Evolutionary conservation across 2,888 invertebrate genomes (phyloP), one percentile per base, ranked within the genome.

Genomic region (Empis livida): DNA sequence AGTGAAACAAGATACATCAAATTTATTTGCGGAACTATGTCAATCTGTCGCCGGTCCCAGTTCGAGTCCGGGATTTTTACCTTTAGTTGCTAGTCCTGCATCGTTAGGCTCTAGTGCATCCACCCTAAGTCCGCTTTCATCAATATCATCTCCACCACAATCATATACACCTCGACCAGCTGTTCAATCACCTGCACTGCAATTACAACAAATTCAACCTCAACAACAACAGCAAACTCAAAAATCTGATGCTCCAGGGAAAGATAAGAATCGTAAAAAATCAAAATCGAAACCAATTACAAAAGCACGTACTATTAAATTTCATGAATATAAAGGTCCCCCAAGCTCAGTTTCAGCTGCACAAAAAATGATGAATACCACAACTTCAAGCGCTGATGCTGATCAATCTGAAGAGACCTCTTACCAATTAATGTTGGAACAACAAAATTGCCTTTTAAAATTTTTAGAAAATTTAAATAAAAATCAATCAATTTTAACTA

Each of bases 291-390:
- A 89, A 68, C 79, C 79, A 20, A 77, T 80, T 48, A 82, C 87
- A 1, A 91, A 91, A 68, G 77, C 86, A 16, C 78, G 88, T 57
- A 87, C 88, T 47, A 94, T 96, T 59, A 96, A 96, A 72, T 96
- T 96, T 71, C 95, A 96, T 70, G 96, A 96, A 70, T 91, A 92
- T 68, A 91, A 91, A 71, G 92, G 92, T 35, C 92, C 92, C 27
- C 92, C 94, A 53, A 90, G 82, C 71, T 41, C 41, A 14, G 35
- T n/a, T 13, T 20, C 23, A 10, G 65, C 66, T 9, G 88, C 91
- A 15, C 87, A 88, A 57, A 77, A 78, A 44, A 74, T 75, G 40
- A 72, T 77, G 5, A 66, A 65, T 43, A 73, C 76, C 16, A 76
- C 79, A 11, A 74, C 75, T 11, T 65, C 64, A 51, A 46, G 55